A percentile compares a stretch with the other conserved stretches of the same genome.
Evolutionary conservation across 2,113 vertebrate species (phyloP).

Genomic region (Anguilla japonica): DNA sequence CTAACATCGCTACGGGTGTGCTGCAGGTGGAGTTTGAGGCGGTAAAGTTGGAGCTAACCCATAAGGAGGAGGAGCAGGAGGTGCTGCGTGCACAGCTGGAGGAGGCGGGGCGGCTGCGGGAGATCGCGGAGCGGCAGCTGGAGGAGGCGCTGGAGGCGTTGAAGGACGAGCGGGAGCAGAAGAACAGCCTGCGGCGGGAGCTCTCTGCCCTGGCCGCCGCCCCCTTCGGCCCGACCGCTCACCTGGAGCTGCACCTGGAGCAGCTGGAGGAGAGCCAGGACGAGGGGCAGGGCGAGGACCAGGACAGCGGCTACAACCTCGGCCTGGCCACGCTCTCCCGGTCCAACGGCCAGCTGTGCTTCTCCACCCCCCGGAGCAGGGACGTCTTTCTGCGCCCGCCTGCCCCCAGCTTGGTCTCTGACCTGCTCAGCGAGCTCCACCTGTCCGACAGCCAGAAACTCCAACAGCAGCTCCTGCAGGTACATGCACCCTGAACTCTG

Average conservation of each 20-base stretch:
- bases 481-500: conserved; percentile 34
- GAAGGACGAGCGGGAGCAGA: conserved; percentile 81
- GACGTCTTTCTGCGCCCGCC: conserved; percentile 70
- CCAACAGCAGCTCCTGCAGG: conserved; percentile 79
- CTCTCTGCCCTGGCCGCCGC: conserved; percentile 67
- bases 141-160: conserved; percentile 80
- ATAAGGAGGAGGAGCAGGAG: conserved; percentile 76
- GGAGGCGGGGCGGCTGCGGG: conserved; percentile 68
- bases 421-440: conserved; percentile 80
- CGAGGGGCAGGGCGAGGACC: conserved; percentile 62
- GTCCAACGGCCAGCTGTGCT: conserved; percentile 62
- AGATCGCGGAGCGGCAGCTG: conserved; percentile 75
- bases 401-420: conserved; percentile 74
- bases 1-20: too few species aligned
- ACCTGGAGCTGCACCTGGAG: conserved; percentile 71
- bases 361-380: conserved; percentile 68
- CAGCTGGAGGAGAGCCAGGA: conserved; percentile 68
- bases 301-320: conserved; percentile 72
- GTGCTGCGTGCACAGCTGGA: conserved; percentile 69
- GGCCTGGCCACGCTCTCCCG: conserved; percentile 54
- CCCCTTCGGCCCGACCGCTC: conserved; percentile 68
- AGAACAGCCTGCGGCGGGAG: conserved; percentile 73
- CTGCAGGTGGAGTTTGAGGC: conserved; percentile 79
- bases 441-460: conserved; percentile 80
- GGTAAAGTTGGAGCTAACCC: conserved; percentile 73